Base-by-base conservation (phyloP, 2,888 invertebrate genomes). In the Chymomyza caudatula region DNA sequence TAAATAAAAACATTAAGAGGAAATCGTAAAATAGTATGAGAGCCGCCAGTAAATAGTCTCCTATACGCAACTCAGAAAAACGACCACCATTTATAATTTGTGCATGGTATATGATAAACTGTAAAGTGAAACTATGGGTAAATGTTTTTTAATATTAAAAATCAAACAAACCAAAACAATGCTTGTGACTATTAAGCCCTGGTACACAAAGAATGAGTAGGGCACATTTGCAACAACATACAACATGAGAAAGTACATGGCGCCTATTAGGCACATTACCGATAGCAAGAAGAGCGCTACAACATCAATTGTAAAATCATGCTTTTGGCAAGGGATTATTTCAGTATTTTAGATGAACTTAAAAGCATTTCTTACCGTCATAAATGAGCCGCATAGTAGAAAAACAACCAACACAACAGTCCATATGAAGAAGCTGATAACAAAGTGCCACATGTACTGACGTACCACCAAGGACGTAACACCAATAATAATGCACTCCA, bases 51-150 rank as follows among this genome's bases (percentile, higher is more conserved):
- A 76, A 63, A 49, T 68, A 77, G 44, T 82, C 80, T 2, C 62
- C 42, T 0, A 69, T 56, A 2, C 80, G 83, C 58, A 80, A 73
- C 61, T 82, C 80, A 15, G 74, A 77, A 23, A 71, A 80, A 4
- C 73, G 63, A 0, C 78, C 74, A 0, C 77, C 83, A 23, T 82
- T 80, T 1, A 80, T 76, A 44, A 80, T 79, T 54, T 80, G 79
- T 0, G 80, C 83, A 44, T 82, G 83, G 8, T 80, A 80, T 77
- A 82, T 80, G 15, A 79, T 23, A 42, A 80, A 80, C 79, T 82
- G 59, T 5, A 44, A 54, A 42, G n/a, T 53, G 3, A 44, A 17
- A 42, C 19, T 37, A 55, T 17, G 0, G 8, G 5, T 53, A n/a
- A 53, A n/a, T 11, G 1, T 4, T 15, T 6, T n/a, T 4, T 5